These are phyloP conservation scores for Ephestia elutella DNA, from an alignment of 1,140 invertebrate genomes.

Conservation along the genomic window DNA sequence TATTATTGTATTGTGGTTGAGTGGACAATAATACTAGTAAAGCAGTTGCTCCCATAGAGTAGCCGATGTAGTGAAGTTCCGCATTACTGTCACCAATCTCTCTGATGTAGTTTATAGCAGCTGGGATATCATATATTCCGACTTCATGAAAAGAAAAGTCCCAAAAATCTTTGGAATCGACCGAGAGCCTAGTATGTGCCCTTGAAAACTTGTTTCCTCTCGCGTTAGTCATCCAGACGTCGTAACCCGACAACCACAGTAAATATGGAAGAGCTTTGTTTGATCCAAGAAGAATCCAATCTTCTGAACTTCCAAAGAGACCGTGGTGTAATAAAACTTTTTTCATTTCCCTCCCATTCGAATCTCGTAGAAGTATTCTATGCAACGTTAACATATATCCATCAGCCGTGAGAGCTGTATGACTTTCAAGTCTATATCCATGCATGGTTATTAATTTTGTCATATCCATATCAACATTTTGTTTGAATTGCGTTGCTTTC, in stretches of 20 bases:
- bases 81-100: constrained; percentile 44
- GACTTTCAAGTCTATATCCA: constrained; percentile 79
- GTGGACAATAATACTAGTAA: constrained; percentile 75
- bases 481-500: neutral
- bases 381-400: constrained; percentile 82
- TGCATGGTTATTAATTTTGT: constrained; percentile 72
- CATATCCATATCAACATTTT: neutral
- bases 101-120: constrained; percentile 69
- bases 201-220: constrained; percentile 79
- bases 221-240: constrained; percentile 81
- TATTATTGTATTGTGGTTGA: constrained; percentile 76
- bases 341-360: constrained; percentile 1
- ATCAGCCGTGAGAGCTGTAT: constrained; percentile 78
- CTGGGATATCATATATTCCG: constrained; percentile 70
- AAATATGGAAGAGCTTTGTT: constrained; percentile 76
- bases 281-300: constrained; percentile 78
- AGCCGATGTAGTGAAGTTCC: constrained; percentile 76
- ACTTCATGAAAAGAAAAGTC: constrained; percentile 79
- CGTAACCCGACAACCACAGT: constrained; percentile 77
- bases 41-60: constrained; percentile 79
- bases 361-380: constrained; percentile 73
- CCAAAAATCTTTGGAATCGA: constrained; percentile 75
- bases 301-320: constrained; percentile 77
- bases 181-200: constrained; percentile 65
- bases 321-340: constrained; percentile 80